These are phyloP conservation scores for Felis chaus DNA, from an alignment of 2,113 vertebrate genomes.

Conservation along the genomic window DNA sequence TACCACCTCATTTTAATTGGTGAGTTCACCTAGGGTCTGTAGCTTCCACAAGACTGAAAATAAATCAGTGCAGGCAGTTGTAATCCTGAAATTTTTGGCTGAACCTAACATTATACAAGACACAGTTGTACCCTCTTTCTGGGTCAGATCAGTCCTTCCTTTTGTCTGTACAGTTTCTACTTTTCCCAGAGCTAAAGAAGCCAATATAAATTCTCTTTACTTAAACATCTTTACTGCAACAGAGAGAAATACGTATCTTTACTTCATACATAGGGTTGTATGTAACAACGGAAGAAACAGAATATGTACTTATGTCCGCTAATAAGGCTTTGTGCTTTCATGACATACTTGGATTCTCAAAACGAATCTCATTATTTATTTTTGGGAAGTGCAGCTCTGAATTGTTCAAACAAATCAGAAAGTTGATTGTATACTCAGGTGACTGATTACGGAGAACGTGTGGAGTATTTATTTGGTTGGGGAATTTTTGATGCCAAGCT, in stretches of 20 bases:
- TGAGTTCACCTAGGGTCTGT: background rate
- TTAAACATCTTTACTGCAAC: background rate
- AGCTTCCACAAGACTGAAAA: background rate
- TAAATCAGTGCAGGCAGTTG: background rate
- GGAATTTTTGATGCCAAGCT: background rate
- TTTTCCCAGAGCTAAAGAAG: background rate
- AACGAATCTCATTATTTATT: background rate
- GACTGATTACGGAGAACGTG: background rate
- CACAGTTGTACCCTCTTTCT: background rate
- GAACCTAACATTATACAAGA: background rate
- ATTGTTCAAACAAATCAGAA: background rate
- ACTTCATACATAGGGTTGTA: background rate
- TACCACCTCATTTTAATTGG: conserved; percentile 18
- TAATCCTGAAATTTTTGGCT: conserved; percentile 33
- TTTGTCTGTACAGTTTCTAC: background rate
- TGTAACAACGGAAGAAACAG: background rate
- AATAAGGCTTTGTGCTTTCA: background rate
- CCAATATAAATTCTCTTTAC: background rate
- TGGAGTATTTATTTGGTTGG: background rate
- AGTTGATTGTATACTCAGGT: background rate
- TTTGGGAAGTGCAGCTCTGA: background rate
- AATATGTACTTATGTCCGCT: background rate
- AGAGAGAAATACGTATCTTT: background rate
- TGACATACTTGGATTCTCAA: background rate
- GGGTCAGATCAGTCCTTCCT: background rate